A percentile compares a stretch with the other conserved stretches of the same genome.
These are phyloP conservation scores for Limulus polyphemus DNA, from an alignment of 2,888 invertebrate genomes.

Conservation along the genomic window DNA sequence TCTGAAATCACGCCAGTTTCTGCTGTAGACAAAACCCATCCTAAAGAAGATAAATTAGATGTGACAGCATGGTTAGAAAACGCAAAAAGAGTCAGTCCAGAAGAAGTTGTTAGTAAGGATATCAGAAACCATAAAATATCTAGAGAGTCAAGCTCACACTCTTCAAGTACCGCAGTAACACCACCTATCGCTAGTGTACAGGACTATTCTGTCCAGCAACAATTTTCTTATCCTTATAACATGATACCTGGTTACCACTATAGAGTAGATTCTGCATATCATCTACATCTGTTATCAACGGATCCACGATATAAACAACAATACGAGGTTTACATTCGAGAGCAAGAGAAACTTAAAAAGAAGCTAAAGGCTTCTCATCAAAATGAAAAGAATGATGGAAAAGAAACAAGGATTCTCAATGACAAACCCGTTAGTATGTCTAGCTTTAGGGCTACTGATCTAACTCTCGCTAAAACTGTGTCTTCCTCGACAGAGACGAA, in stretches of 20 bases:
- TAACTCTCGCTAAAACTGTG: conserved; percentile 2
- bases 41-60: conserved; percentile 30
- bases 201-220: conserved; percentile 23
- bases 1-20: conserved; percentile 15
- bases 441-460: not conserved
- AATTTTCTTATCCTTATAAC: conserved; percentile 55
- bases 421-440: too few relatives aligned
- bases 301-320: conserved; percentile 33
- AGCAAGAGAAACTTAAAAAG: conserved; percentile 24
- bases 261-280: conserved; percentile 50
- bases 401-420: too few relatives aligned
- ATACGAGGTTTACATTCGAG: conserved; percentile 33
- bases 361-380: conserved; percentile 24
- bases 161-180: conserved; percentile 9
- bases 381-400: not conserved
- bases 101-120: too few relatives aligned
- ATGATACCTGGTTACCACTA: conserved; percentile 41
- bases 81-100: too few relatives aligned
- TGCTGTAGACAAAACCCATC: conserved; percentile 32
- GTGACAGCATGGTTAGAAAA: too few relatives aligned
- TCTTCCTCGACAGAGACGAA: not conserved
- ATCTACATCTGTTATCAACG: conserved; percentile 45
- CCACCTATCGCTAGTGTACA: conserved; percentile 6
- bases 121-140: conserved; percentile 6
- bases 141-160: conserved; percentile 9